Percentiles rank a stretch among this genome's conserved stretches.
Conservation (phyloP, 2,888 invertebrate genomes). For the Pasiphila rectangulata region DNA sequence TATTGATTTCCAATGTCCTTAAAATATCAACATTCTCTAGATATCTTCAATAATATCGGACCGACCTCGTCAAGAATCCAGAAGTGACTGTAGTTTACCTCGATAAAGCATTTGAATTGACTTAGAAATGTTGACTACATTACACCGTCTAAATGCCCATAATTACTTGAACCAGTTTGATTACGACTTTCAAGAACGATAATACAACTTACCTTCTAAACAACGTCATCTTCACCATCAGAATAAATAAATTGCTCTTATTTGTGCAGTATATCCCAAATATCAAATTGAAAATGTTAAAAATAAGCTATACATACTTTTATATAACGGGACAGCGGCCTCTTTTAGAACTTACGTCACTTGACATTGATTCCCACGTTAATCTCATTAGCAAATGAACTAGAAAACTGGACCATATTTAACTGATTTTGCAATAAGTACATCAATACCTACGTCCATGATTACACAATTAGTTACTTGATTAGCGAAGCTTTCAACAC, state of each 20-base stretch:
- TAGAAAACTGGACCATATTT: slow-evolving; percentile 14
- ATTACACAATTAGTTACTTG: slow-evolving; percentile 39
- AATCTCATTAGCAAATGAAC: slow-evolving; percentile 25
- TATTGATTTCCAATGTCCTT: neutral
- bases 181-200: neutral
- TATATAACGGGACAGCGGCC: too few species aligned
- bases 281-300: too few species aligned
- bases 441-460: slow-evolving; percentile 28
- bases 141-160: slow-evolving; percentile 28
- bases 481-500: slow-evolving; percentile 46
- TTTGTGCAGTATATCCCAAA: too few species aligned
- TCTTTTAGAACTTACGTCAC: slow-evolving; percentile 1
- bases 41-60: slow-evolving; percentile 23
- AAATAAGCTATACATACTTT: too few species aligned
- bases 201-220: neutral
- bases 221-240: neutral
- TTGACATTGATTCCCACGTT: slow-evolving; percentile 10
- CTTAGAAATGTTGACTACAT: slow-evolving; percentile 56
- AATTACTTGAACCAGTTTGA: neutral
- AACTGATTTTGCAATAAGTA: slow-evolving; percentile 27
- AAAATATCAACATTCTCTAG: slow-evolving; percentile 29
- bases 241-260: too few species aligned
- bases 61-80: slow-evolving; percentile 39
- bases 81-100: slow-evolving; percentile 55
- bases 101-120: slow-evolving; percentile 49